A percentile compares a stretch with the other conserved stretches of the same genome.
Evolutionary conservation across 1,140 invertebrate genomes (phyloP).

Genomic region (Thaumatotibia leucotreta): DNA sequence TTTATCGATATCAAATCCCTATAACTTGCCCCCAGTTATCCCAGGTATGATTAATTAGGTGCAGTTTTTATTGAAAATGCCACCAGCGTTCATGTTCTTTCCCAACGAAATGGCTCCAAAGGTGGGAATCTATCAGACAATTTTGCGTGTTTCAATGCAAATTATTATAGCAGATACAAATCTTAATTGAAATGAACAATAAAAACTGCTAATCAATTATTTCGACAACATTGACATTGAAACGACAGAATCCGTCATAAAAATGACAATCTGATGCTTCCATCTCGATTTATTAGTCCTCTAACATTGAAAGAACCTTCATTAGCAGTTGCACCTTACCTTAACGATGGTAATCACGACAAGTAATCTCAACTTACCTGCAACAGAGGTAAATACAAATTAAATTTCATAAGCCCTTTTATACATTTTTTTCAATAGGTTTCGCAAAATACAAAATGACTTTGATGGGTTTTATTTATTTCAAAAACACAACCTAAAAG

Average conservation of each 20-base stretch:
- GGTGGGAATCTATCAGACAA: too few relatives aligned
- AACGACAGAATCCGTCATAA: neutral
- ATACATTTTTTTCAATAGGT: too few relatives aligned
- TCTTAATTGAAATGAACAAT: neutral
- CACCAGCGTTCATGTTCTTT: too few relatives aligned
- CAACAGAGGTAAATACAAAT: constrained; percentile 32
- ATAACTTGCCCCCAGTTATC: too few relatives aligned
- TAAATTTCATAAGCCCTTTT: constrained; percentile 23
- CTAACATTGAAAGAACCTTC: neutral
- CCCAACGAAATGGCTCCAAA: too few relatives aligned
- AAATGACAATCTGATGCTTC: neutral
- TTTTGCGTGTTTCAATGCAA: too few relatives aligned
- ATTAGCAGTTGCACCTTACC: neutral
- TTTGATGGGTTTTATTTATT: too few relatives aligned
- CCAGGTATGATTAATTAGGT: too few relatives aligned
- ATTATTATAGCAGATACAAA: neutral
- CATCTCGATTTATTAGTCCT: neutral
- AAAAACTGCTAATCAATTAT: neutral
- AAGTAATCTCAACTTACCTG: constrained; percentile 28
- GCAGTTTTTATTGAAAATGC: too few relatives aligned
- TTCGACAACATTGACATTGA: neutral
- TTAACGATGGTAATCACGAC: neutral
- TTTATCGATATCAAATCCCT: too few relatives aligned
- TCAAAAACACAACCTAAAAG: too few relatives aligned
- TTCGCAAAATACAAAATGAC: too few relatives aligned